phyloP scores from a whole-genome alignment of 2,888 invertebrate genomes.

The Abscondita cerata region DNA sequence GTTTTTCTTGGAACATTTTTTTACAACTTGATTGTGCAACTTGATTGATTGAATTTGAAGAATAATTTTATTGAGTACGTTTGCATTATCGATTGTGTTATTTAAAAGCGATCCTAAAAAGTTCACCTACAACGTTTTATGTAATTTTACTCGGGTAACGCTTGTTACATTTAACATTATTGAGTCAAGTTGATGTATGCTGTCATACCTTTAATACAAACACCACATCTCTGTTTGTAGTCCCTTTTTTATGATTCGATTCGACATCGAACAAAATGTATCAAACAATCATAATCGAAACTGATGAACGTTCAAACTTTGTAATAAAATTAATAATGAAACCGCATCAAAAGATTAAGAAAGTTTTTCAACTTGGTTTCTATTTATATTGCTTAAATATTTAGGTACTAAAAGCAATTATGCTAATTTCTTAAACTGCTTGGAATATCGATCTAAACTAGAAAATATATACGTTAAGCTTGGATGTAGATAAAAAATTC shows the following conservation, averaged over 20 bases:
- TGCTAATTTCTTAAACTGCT: constrained; percentile 7
- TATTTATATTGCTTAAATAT: neutral
- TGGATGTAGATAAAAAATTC: constrained; percentile 7
- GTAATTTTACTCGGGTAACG: too few relatives aligned
- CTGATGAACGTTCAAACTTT: neutral
- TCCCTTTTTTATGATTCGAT: neutral
- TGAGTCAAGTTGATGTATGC: neutral
- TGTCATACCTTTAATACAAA: neutral
- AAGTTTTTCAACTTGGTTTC: neutral
- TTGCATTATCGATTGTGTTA: too few relatives aligned
- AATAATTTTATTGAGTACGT: too few relatives aligned
- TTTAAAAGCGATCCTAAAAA: too few relatives aligned
- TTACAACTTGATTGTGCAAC: too few relatives aligned
- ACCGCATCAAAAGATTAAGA: neutral
- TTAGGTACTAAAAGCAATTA: constrained; percentile 7
- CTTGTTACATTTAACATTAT: too few relatives aligned
- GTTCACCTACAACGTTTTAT: too few relatives aligned
- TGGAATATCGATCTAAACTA: constrained; percentile 2
- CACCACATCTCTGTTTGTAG: neutral
- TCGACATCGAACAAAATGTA: too few relatives aligned
- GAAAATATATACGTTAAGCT: constrained; percentile 1
- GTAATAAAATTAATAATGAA: neutral
- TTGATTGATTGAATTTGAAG: too few relatives aligned
- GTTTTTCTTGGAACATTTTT: too few relatives aligned
- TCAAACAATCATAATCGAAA: neutral